Conservation (phyloP, 1,140 invertebrate species). For the Tribolium madens region DNA sequence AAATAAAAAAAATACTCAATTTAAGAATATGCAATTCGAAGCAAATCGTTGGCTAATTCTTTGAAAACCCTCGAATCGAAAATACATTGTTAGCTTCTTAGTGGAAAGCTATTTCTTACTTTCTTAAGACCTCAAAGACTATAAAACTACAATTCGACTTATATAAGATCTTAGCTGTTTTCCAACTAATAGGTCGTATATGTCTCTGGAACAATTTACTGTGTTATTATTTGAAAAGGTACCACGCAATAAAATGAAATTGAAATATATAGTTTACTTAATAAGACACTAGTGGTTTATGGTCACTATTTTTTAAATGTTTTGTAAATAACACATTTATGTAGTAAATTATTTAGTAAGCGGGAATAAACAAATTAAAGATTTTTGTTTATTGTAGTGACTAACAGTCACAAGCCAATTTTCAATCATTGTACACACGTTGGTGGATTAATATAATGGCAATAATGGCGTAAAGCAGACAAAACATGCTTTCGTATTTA, state of each 20-base stretch:
- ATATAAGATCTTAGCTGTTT: conserved; percentile 20
- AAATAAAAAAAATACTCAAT: not conserved
- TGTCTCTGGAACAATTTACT: not conserved
- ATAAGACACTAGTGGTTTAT: too few relatives aligned
- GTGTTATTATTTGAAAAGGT: conserved; percentile 12
- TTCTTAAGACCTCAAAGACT: conserved; percentile 10
- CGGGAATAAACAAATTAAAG: conserved; percentile 19
- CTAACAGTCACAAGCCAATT: not conserved
- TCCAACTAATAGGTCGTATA: conserved; percentile 16
- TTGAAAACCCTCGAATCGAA: not conserved
- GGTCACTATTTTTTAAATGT: too few relatives aligned
- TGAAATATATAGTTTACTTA: not conserved
- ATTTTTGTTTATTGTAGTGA: conserved; percentile 2
- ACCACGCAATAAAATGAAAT: not conserved
- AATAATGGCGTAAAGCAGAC: not conserved
- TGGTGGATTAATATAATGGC: conserved; percentile 27
- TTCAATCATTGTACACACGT: not conserved
- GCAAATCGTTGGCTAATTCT: not conserved
- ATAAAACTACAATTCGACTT: conserved; percentile 9
- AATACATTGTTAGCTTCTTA: conserved; percentile 1
- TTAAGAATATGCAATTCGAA: not conserved
- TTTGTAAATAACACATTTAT: too few relatives aligned
- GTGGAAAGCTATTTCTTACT: not conserved
- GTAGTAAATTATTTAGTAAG: too few relatives aligned
- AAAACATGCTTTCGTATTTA: not conserved